Evolutionary conservation across 2,888 invertebrate genomes (phyloP).

Genomic region (Andrena dorsata): DNA sequence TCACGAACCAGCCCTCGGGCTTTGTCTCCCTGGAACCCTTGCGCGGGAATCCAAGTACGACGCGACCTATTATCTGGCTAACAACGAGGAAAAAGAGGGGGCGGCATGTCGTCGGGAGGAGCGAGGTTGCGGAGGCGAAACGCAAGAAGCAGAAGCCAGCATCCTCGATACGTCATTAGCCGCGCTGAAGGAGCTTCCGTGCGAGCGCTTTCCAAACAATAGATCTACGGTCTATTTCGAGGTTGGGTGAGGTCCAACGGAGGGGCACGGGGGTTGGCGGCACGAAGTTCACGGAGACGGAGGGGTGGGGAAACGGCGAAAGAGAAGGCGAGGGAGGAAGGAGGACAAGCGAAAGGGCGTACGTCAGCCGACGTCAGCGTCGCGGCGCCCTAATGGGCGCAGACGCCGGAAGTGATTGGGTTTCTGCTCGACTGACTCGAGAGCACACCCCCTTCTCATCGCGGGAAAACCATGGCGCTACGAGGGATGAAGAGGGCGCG

Average conservation of each 20-base stretch:
- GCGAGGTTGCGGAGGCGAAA: constrained; percentile 28
- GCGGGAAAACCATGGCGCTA: constrained; percentile 58
- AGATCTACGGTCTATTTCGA: constrained; percentile 82
- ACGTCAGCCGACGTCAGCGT: constrained; percentile 85
- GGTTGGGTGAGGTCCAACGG: constrained; percentile 73
- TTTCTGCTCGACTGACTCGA: constrained; percentile 86
- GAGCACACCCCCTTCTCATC: constrained; percentile 76
- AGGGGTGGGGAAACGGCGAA: constrained; percentile 43
- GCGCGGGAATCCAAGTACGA: constrained; percentile 19
- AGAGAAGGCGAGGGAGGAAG: constrained; percentile 55
- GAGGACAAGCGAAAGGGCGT: constrained; percentile 76
- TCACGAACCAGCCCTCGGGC: background rate
- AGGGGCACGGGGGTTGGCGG: constrained; percentile 35
- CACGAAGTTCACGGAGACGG: constrained; percentile 58
- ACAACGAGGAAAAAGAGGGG: constrained; percentile 44
- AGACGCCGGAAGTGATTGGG: constrained; percentile 88
- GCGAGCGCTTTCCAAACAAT: constrained; percentile 82
- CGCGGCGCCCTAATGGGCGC: constrained; percentile 86
- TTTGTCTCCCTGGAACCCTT: too few relatives aligned
- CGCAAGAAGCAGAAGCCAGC: constrained; percentile 62
- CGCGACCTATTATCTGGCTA: constrained; percentile 56
- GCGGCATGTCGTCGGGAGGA: constrained; percentile 39
- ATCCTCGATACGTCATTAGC: constrained; percentile 79
- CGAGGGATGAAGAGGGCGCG: constrained; percentile 46
- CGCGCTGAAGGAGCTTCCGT: constrained; percentile 77